Evolutionary conservation across 2,797 vertebrate species (phyloP).

Genomic region (Poeciliopsis gracilis): DNA sequence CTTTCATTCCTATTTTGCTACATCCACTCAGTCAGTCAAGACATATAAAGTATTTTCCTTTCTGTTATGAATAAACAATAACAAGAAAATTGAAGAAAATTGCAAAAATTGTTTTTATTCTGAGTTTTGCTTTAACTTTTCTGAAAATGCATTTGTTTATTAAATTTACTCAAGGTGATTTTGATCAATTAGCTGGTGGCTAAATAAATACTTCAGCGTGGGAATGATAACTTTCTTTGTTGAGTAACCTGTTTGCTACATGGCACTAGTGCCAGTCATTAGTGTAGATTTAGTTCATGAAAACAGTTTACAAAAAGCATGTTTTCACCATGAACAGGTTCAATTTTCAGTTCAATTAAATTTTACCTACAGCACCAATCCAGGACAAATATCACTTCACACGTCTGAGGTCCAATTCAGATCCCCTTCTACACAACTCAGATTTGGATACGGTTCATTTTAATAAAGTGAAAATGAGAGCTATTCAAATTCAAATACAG

Average conservation of each 20-base stretch:
- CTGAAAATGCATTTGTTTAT: neutral
- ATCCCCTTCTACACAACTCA: neutral
- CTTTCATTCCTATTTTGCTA: neutral
- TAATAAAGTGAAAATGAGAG: neutral
- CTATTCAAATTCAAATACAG: neutral
- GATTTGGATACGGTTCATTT: neutral
- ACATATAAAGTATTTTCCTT: neutral
- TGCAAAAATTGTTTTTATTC: neutral
- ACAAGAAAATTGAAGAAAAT: neutral
- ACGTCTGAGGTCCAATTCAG: neutral
- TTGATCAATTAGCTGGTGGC: neutral
- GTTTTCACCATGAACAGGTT: neutral
- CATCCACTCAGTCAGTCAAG: neutral
- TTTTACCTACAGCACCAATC: too few species aligned
- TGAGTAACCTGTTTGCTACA: neutral
- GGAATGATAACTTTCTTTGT: neutral
- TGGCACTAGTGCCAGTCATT: neutral
- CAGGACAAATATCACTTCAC: too few species aligned
- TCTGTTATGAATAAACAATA: neutral
- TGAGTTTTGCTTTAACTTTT: neutral
- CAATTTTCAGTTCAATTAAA: too few species aligned
- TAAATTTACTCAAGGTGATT: neutral
- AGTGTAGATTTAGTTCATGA: neutral
- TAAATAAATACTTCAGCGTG: neutral
- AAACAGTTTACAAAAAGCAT: neutral